phyloP scores from a whole-genome alignment of 2,113 vertebrate genomes.

The Xenus cinereus region DNA sequence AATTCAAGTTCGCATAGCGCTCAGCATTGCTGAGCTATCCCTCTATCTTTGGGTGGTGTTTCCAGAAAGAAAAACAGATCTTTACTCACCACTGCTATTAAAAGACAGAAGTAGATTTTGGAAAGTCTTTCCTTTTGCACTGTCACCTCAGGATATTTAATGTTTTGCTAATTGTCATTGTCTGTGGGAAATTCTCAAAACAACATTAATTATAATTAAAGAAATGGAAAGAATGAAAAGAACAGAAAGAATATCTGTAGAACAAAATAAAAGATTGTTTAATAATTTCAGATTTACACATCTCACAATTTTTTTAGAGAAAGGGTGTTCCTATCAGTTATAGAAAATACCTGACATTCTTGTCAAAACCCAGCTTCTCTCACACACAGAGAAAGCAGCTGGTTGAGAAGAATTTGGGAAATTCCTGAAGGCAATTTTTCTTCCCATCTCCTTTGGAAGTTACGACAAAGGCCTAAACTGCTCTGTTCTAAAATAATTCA shows the following conservation, averaged over 20 bases:
- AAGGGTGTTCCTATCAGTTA: neutral
- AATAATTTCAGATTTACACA: neutral
- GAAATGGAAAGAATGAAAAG: neutral
- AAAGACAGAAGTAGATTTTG: neutral
- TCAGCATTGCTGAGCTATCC: neutral
- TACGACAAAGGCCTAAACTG: neutral
- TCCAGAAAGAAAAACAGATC: neutral
- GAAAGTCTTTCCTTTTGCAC: neutral
- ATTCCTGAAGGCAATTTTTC: neutral
- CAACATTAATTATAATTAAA: neutral
- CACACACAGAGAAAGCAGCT: neutral
- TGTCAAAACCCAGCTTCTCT: neutral
- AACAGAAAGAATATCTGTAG: neutral
- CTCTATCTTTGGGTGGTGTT: neutral
- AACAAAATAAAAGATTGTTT: neutral
- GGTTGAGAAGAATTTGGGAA: neutral
- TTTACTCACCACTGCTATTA: neutral
- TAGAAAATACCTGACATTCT: neutral
- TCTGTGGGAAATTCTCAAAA: neutral
- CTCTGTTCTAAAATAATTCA: neutral
- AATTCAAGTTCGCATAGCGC: neutral
- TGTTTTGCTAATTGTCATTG: neutral
- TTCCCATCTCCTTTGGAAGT: neutral
- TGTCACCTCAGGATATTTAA: neutral
- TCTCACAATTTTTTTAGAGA: neutral